phyloP scores from a whole-genome alignment of 2,888 invertebrate species.

The Watsonalla binaria region DNA sequence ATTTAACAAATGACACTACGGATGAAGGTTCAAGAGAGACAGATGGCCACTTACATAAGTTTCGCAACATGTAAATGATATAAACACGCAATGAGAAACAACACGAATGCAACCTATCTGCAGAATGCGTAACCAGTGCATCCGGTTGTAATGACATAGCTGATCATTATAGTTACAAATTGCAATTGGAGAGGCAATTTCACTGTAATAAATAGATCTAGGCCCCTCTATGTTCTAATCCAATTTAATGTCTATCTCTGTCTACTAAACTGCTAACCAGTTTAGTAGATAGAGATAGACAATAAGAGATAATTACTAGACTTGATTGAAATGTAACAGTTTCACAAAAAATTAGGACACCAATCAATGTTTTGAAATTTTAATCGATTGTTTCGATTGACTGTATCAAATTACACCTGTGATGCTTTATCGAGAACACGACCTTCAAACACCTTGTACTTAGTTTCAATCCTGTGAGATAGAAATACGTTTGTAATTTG shows the following conservation, averaged over 20 bases:
- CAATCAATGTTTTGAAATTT: background rate
- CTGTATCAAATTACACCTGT: background rate
- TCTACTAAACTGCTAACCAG: too few species aligned
- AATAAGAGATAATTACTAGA: too few species aligned
- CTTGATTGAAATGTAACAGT: too few species aligned
- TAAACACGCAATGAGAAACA: conserved; percentile 5
- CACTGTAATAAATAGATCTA: background rate
- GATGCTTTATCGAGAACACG: background rate
- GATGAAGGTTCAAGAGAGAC: background rate
- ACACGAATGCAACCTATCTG: background rate
- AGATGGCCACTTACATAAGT: conserved; percentile 5
- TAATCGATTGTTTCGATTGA: background rate
- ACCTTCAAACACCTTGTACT: background rate
- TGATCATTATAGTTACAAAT: background rate
- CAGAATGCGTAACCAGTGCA: conserved; percentile 3
- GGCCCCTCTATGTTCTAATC: background rate
- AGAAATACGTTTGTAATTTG: background rate
- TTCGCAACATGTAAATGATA: background rate
- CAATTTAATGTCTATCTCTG: too few species aligned
- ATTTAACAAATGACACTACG: background rate
- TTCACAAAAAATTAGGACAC: background rate
- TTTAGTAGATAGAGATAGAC: background rate
- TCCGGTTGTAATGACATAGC: conserved; percentile 1
- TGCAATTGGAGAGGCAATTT: background rate
- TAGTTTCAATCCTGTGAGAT: background rate